phyloP scores from a whole-genome alignment of 1,140 invertebrate species.

The Zaprionus nigranus region DNA sequence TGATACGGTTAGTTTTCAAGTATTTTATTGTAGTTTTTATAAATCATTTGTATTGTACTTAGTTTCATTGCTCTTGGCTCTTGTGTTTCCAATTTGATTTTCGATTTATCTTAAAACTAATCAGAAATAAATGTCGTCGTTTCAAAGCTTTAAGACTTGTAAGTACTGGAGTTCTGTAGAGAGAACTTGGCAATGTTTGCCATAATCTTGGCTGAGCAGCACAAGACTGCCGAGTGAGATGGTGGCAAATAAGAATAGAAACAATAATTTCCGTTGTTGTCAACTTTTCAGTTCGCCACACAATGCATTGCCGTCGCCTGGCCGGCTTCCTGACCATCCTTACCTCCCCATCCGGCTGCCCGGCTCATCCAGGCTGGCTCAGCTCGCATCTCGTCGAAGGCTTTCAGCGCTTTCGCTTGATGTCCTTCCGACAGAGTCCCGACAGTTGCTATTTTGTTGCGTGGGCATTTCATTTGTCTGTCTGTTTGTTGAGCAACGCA shows the following conservation, averaged over 20 bases:
- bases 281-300: constrained; percentile 47
- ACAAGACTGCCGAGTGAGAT: constrained; percentile 10
- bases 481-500: constrained; percentile 42
- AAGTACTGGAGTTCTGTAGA: not conserved
- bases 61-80: not conserved
- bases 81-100: not conserved
- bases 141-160: constrained; percentile 5
- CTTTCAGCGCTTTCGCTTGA: constrained; percentile 68
- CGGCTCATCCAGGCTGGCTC: constrained; percentile 31
- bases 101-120: not conserved
- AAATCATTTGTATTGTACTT: not conserved
- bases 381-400: constrained; percentile 53
- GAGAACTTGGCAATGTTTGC: constrained; percentile 12
- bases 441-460: constrained; percentile 73
- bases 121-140: not conserved
- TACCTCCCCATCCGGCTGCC: constrained; percentile 27
- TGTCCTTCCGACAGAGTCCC: constrained; percentile 57
- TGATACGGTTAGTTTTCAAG: not conserved
- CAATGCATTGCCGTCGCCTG: constrained; percentile 52
- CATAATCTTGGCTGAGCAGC: constrained; percentile 42
- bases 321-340: constrained; percentile 59
- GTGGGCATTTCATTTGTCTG: constrained; percentile 53
- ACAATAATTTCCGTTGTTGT: constrained; percentile 74
- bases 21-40: not conserved
- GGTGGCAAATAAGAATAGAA: constrained; percentile 58